These are phyloP conservation scores for Heliconius ismenius DNA, from an alignment of 2,888 invertebrate species.

Conservation along the genomic window DNA sequence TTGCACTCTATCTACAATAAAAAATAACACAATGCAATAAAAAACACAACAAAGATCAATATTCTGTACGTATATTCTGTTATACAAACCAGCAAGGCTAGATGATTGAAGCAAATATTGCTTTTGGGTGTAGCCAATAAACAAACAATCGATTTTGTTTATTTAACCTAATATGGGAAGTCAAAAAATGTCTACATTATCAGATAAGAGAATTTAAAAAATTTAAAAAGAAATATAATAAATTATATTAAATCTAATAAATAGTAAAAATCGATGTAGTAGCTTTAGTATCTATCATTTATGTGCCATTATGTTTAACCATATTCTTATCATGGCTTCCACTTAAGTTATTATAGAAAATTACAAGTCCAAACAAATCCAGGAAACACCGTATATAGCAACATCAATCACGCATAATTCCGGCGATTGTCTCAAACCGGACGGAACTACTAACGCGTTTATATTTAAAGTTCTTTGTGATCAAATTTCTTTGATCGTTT, in stretches of 20 bases:
- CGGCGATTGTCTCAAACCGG: constrained; percentile 59
- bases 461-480: constrained; percentile 38
- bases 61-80: constrained; percentile 1
- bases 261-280: too few species aligned
- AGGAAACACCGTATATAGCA: constrained; percentile 11
- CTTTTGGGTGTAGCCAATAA: constrained; percentile 17
- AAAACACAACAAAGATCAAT: neutral
- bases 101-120: constrained; percentile 25
- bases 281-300: neutral
- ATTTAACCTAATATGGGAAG: neutral
- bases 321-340: neutral
- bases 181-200: neutral
- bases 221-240: neutral
- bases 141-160: constrained; percentile 14
- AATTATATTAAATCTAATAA: too few species aligned
- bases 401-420: constrained; percentile 50
- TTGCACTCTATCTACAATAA: neutral
- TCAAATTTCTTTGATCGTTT: constrained; percentile 41
- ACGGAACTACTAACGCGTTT: constrained; percentile 54
- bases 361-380: constrained; percentile 22
- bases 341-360: neutral
- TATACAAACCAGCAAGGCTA: constrained; percentile 10
- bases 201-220: neutral
- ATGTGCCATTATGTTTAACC: neutral
- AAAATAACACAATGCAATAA: neutral